Evolutionary conservation across 1,140 invertebrate species (phyloP).

Genomic region (Drosophila nigromelanica): DNA sequence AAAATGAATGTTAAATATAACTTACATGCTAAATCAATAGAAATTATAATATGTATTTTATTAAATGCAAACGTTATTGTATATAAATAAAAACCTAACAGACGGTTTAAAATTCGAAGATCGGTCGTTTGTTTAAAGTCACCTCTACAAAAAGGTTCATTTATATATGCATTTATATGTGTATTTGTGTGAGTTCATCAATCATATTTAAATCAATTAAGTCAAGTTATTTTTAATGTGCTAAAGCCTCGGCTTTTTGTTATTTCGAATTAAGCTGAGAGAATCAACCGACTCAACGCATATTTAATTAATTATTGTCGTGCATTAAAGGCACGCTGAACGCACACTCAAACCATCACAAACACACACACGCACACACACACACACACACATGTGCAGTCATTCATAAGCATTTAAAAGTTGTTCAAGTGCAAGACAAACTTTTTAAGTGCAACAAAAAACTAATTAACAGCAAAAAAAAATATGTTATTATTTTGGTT

Average conservation of each 20-base stretch:
- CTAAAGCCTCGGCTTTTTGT: conserved; percentile 40
- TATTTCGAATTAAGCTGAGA: conserved; percentile 43
- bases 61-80: too few relatives aligned
- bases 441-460: conserved; percentile 51
- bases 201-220: conserved; percentile 74
- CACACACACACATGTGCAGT: background rate
- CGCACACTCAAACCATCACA: conserved; percentile 12
- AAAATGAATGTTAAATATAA: background rate
- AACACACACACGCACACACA: background rate
- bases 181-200: conserved; percentile 35
- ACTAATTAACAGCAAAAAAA: conserved; percentile 57
- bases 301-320: conserved; percentile 61
- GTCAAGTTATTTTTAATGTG: conserved; percentile 39
- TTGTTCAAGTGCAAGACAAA: conserved; percentile 58
- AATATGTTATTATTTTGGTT: background rate
- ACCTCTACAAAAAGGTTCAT: too few relatives aligned
- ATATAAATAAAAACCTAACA: too few relatives aligned
- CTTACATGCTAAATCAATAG: background rate
- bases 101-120: too few relatives aligned
- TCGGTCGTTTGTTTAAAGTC: too few relatives aligned
- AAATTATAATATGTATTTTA: background rate
- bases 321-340: background rate
- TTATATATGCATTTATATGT: background rate
- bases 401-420: conserved; percentile 32
- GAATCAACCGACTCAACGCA: conserved; percentile 27